phyloP scores from a whole-genome alignment of 1,140 invertebrate genomes.

The Temnothorax curvispinosus region DNA sequence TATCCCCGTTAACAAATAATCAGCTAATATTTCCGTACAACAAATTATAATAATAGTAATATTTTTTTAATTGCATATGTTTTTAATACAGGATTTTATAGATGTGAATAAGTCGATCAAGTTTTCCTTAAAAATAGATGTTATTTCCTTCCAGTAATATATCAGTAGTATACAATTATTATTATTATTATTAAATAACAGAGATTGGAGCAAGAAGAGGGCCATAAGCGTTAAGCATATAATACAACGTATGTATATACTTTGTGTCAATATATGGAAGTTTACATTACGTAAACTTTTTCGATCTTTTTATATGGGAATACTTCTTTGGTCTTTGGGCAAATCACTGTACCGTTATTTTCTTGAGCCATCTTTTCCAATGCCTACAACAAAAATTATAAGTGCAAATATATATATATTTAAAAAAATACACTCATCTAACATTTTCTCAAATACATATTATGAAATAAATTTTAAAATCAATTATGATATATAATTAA shows the following conservation, averaged over 20 bases:
- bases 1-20: slow-evolving; percentile 36
- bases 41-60: slow-evolving; percentile 46
- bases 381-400: slow-evolving; percentile 87
- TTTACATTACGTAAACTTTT: slow-evolving; percentile 98
- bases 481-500: not conserved
- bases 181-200: slow-evolving; percentile 64
- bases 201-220: slow-evolving; percentile 35
- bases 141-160: slow-evolving; percentile 71
- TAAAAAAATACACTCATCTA: slow-evolving; percentile 21
- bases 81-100: slow-evolving; percentile 5
- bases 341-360: slow-evolving; percentile 95
- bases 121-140: slow-evolving; percentile 74
- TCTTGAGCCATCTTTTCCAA: slow-evolving; percentile 95
- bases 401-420: not conserved
- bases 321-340: slow-evolving; percentile 96
- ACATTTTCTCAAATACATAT: not conserved
- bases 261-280: slow-evolving; percentile 23
- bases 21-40: not conserved
- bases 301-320: slow-evolving; percentile 96
- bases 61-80: not conserved
- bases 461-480: not conserved
- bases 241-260: slow-evolving; percentile 59
- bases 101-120: slow-evolving; percentile 50
- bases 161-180: slow-evolving; percentile 50
- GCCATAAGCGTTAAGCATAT: slow-evolving; percentile 59